These are phyloP conservation scores for Idaea dimidiata DNA, from an alignment of 2,888 invertebrate species.

Conservation along the genomic window DNA sequence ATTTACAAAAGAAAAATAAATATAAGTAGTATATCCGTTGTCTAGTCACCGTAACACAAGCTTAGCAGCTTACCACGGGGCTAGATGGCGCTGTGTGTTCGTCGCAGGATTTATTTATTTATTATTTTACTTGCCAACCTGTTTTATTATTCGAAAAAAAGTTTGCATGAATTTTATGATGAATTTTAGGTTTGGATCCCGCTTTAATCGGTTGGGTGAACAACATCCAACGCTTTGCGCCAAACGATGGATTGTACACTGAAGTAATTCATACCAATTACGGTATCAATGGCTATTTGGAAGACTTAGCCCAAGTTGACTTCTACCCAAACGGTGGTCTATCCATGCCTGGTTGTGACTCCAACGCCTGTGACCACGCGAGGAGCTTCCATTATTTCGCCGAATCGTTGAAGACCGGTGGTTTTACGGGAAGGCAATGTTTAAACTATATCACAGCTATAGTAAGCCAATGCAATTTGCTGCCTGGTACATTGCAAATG, in stretches of 20 bases:
- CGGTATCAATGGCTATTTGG: constrained; percentile 52
- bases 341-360: constrained; percentile 59
- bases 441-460: constrained; percentile 52
- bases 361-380: constrained; percentile 53
- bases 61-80: too few species aligned
- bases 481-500: constrained; percentile 51
- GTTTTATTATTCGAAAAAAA: too few species aligned
- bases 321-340: constrained; percentile 63
- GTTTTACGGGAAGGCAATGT: constrained; percentile 56
- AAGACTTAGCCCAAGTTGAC: constrained; percentile 51
- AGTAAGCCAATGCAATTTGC: constrained; percentile 38
- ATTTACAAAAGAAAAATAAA: too few species aligned
- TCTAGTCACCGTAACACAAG: too few species aligned
- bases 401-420: constrained; percentile 50
- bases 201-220: constrained; percentile 58
- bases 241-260: constrained; percentile 52
- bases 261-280: constrained; percentile 64
- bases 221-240: constrained; percentile 48
- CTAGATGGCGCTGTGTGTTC: too few species aligned
- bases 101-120: too few species aligned
- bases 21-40: too few species aligned
- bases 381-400: constrained; percentile 55
- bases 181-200: constrained; percentile 52
- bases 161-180: too few species aligned
- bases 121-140: too few species aligned